phyloP scores from a whole-genome alignment of 1,140 invertebrate species.

The Drosophila nasuta region DNA sequence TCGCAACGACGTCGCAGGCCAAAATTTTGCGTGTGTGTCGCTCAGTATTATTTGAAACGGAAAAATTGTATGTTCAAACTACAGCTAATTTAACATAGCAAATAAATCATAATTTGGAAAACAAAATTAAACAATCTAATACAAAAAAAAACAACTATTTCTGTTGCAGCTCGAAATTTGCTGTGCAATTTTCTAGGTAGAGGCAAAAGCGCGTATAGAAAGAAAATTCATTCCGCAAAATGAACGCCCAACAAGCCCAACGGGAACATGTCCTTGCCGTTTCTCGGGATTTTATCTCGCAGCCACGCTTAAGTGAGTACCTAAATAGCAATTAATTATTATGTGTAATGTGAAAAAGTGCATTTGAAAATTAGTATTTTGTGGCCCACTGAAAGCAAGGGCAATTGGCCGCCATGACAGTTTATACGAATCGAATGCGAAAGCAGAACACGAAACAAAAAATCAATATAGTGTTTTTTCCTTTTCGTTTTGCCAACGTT shows the following conservation, averaged over 20 bases:
- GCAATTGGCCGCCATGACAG: slow-evolving; percentile 71
- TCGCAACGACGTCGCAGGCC: slow-evolving; percentile 78
- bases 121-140: slow-evolving; percentile 12
- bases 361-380: slow-evolving; percentile 27
- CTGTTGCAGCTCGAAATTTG: slow-evolving; percentile 77
- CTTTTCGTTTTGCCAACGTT: slow-evolving; percentile 1
- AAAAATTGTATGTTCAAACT: slow-evolving; percentile 73
- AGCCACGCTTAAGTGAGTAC: slow-evolving; percentile 98
- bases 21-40: slow-evolving; percentile 76
- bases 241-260: slow-evolving; percentile 86
- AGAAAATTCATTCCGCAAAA: slow-evolving; percentile 64
- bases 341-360: slow-evolving; percentile 18
- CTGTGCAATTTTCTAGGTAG: slow-evolving; percentile 76
- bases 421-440: slow-evolving; percentile 65
- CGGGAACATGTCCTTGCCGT: slow-evolving; percentile 96
- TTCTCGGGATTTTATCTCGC: slow-evolving; percentile 98
- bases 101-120: not conserved
- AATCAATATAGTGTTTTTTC: slow-evolving; percentile 66
- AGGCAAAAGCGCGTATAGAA: slow-evolving; percentile 52
- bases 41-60: slow-evolving; percentile 77
- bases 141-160: slow-evolving; percentile 20
- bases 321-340: slow-evolving; percentile 7
- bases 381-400: slow-evolving; percentile 17
- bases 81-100: not conserved
- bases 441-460: slow-evolving; percentile 62